A percentile compares a stretch with the other conserved stretches of the same genome.
These are phyloP conservation scores for Smittia sp. DNA, from an alignment of 2,888 invertebrate genomes.

Conservation along the genomic window DNA sequence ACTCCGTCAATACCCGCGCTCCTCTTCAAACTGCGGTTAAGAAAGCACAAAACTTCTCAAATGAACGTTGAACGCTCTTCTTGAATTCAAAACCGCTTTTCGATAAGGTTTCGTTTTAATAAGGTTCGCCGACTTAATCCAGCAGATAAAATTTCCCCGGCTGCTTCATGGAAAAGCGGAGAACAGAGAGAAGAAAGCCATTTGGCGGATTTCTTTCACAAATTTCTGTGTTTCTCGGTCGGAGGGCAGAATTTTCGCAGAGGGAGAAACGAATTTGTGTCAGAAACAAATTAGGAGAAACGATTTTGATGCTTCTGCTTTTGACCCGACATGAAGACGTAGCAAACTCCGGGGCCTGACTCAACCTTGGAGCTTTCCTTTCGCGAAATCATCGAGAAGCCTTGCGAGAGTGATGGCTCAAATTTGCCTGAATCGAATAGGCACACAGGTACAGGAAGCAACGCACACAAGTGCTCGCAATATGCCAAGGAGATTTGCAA, in stretches of 20 bases:
- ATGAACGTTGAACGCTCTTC: too few species aligned
- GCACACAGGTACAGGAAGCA: too few species aligned
- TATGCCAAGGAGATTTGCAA: too few species aligned
- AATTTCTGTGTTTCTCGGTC: not conserved
- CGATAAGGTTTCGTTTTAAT: slow-evolving; percentile 10
- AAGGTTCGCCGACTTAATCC: slow-evolving; percentile 22
- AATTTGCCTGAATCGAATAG: slow-evolving; percentile 26
- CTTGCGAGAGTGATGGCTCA: not conserved
- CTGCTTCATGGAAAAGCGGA: slow-evolving; percentile 19
- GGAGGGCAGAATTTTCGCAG: not conserved
- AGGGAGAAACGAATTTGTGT: slow-evolving; percentile 1
- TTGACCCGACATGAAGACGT: not conserved
- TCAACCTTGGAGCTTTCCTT: not conserved
- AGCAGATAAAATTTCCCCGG: slow-evolving; percentile 31
- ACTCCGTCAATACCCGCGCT: not conserved
- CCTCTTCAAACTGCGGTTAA: too few species aligned
- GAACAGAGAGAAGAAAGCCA: not conserved
- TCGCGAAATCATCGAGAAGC: too few species aligned
- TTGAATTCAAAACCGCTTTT: not conserved
- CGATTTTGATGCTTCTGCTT: not conserved
- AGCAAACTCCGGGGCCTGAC: not conserved
- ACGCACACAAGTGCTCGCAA: too few species aligned
- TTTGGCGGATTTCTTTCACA: not conserved
- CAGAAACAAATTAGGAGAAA: slow-evolving; percentile 29
- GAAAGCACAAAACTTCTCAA: too few species aligned